Base-by-base conservation (phyloP, 1,140 invertebrate genomes). In the Conus betulinus region DNA sequence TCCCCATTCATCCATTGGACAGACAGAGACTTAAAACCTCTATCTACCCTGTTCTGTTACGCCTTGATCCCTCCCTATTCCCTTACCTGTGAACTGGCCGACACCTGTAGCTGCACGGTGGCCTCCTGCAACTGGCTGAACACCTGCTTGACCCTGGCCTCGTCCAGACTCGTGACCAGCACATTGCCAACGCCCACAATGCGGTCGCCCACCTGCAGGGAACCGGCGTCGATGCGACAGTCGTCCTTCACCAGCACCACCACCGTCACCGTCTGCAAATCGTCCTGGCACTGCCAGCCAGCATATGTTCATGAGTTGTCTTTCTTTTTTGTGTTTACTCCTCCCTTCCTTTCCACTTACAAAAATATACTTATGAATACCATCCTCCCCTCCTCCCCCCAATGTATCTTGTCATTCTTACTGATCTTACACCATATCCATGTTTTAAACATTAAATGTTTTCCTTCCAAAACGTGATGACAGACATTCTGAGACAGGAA, bases 31-130 rank as follows among this genome's bases (percentile, higher is more conserved):
- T 11, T 15, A 60, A 8, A 60, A 60, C 0, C 57, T 11, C 1
- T 13, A 57, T 13, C 55, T 60, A 8, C 57, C 57, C 57, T 11
- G 8, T 15, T 15, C 71, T 6, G 5, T 8, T 20, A 11, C 5
- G 13, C 2, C 71, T 20, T 20, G 11, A 74, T 6, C 11, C 71
- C 71, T n/a, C 13, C 20, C 6, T 20, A 74, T 11, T 39, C 20
- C 84, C 57, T 27, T 11, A 87, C 85, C 85, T 87, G 85, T 78
- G 85, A 17, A n/a, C 25, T 74, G 53, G 74, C 74, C 13, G 71
- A 53, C 5, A 87, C 85, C 67, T 27, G 85, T 3, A 87, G 85
- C 4, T 53, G 11, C 8, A 87, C 74, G 3, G 23, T 5, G 51
- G 51, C 7, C 5, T 27, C 71, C 11, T 15, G 51, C n/a, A 20